Evolutionary conservation across 2,797 vertebrate genomes (phyloP), one percentile per base, ranked within the genome.

Genomic region (Lemur catta): DNA sequence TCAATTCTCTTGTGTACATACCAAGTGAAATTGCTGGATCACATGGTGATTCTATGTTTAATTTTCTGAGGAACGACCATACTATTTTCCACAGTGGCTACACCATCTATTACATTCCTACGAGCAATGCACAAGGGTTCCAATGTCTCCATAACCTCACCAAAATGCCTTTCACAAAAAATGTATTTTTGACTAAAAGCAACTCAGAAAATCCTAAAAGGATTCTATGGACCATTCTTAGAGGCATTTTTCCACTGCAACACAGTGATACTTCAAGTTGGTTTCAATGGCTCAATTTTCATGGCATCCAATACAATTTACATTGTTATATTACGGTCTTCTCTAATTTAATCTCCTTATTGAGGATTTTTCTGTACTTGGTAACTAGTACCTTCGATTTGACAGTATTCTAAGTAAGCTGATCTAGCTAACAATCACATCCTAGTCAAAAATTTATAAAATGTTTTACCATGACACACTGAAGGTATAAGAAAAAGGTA

Each of bases 121-220:
- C 17, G 10, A 41, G 41, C 28, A 50, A 26, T 0, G 1, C 55
- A 24, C 38, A 59, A 69, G 52, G 35, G 13, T 52, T 85, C 50
- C 1, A 13, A 14, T 35, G 67, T 43, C 24, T 59, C 74, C 59
- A 52, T 0, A 18, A 33, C 28, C 48, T 20, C 3, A 14, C 46
- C 22, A 78, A 63, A 0, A 3, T 12, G 48, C 28, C 55, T 92
- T 33, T 35, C 35, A 78, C 75, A 26, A 41, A 75, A 87, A 96
- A 93, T 92, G 65, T 84, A 94, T 94, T 98, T 97, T 96, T 97
- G 96, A 96, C 95, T 97, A 97, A 84, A 97, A 86, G 74, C 90
- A 94, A 98, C 95, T 95, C 96, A 98, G 96, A 87, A 97, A 98
- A 97, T 95, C 95, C 96, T 97, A 96, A 97, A 95, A 28, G 93